A percentile compares a stretch with the other conserved stretches of the same genome.
phyloP scores from a whole-genome alignment of 2,797 vertebrate species.

The Glyptemys insculpta region DNA sequence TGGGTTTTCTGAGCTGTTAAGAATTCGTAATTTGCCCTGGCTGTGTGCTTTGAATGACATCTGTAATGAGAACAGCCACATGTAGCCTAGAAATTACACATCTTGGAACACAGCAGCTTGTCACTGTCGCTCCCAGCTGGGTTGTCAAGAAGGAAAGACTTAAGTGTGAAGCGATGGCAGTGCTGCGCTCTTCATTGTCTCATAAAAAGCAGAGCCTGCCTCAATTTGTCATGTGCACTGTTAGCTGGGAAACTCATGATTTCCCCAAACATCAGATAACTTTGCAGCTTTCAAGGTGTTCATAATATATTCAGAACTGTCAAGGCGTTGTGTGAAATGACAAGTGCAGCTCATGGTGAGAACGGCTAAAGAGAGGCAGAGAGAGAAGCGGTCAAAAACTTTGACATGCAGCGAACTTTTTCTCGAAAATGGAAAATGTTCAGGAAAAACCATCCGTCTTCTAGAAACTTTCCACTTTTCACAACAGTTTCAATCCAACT shows the following conservation, averaged over 20 bases:
- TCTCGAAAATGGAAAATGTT: not conserved
- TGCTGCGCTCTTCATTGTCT: not conserved
- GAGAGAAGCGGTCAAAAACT: not conserved
- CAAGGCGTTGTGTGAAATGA: constrained; percentile 6
- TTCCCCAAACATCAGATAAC: not conserved
- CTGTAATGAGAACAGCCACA: not conserved
- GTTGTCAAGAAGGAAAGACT: not conserved
- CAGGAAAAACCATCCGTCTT: not conserved
- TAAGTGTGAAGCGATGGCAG: constrained; percentile 16
- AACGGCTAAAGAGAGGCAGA: not conserved
- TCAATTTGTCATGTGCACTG: not conserved
- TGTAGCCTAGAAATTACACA: not conserved
- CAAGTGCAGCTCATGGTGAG: not conserved
- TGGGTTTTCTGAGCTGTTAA: not conserved
- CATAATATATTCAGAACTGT: not conserved
- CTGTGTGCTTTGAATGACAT: not conserved
- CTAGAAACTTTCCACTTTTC: not conserved
- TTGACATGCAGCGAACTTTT: not conserved
- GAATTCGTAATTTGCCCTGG: not conserved
- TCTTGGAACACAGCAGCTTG: not conserved
- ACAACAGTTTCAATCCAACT: not conserved
- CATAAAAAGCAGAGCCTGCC: not conserved
- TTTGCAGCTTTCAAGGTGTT: not conserved
- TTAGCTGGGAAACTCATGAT: not conserved
- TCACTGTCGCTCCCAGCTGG: not conserved